Conservation (phyloP, 2,888 invertebrate species). For the Vesta saturnalis region DNA sequence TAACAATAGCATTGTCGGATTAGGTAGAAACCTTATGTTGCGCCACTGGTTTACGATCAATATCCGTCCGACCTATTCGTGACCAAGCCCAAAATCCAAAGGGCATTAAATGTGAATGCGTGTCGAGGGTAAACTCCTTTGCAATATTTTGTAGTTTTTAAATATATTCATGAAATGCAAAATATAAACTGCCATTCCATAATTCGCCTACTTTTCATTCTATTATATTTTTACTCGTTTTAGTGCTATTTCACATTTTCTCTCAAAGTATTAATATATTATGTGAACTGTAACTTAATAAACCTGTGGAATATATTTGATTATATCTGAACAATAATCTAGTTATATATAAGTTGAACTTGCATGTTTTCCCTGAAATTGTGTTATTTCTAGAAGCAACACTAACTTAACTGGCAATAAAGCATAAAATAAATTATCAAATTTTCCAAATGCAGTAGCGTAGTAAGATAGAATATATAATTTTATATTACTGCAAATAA, state of each 20-base stretch:
- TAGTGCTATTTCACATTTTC: background rate
- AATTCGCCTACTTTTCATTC: background rate
- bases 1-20: constrained; percentile 11
- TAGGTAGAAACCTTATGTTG: constrained; percentile 20
- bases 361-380: constrained; percentile 10
- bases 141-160: constrained; percentile 14
- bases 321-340: constrained; percentile 15
- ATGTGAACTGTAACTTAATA: constrained; percentile 8
- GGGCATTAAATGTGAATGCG: constrained; percentile 20
- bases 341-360: constrained; percentile 7
- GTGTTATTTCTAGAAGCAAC: constrained; percentile 8
- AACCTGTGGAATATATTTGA: constrained; percentile 8
- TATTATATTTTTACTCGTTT: background rate
- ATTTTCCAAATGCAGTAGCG: background rate
- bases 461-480: background rate
- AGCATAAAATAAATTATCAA: constrained; percentile 1
- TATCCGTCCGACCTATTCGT: constrained; percentile 37
- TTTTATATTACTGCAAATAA: too few species aligned
- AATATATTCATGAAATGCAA: background rate
- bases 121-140: constrained; percentile 14
- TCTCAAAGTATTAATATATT: background rate
- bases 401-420: constrained; percentile 2
- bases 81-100: constrained; percentile 36
- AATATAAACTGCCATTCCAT: background rate
- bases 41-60: constrained; percentile 36